phyloP scores from a whole-genome alignment of 2,888 invertebrate species.

The Coecobrya sp. region DNA sequence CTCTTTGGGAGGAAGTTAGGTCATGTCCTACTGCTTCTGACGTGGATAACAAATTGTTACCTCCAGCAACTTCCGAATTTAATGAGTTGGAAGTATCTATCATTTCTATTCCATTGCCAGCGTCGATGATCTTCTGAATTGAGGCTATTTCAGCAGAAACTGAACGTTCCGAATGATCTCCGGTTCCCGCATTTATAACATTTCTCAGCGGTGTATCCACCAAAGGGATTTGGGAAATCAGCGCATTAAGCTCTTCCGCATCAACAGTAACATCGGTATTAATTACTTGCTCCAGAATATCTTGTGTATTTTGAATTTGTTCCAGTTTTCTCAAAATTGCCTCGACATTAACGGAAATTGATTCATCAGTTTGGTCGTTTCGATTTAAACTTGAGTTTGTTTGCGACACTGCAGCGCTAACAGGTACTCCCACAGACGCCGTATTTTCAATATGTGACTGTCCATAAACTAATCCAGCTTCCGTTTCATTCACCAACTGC shows the following conservation, averaged over 20 bases:
- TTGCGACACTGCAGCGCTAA: too few relatives aligned
- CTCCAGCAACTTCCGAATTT: slow-evolving; percentile 58
- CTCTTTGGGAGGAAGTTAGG: background rate
- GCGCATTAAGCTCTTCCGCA: slow-evolving; percentile 30
- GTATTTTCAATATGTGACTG: too few relatives aligned
- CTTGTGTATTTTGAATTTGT: slow-evolving; percentile 75
- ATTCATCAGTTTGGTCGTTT: background rate
- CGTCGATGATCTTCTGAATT: slow-evolving; percentile 75
- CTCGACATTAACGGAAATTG: background rate
- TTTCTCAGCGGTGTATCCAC: background rate
- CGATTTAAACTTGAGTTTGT: too few relatives aligned
- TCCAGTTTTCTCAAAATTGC: slow-evolving; percentile 66
- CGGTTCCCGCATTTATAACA: background rate
- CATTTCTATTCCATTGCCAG: background rate
- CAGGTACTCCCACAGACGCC: too few relatives aligned
- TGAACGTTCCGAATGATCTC: slow-evolving; percentile 59
- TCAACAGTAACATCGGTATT: slow-evolving; percentile 45
- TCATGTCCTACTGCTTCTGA: background rate
- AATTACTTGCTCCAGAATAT: slow-evolving; percentile 70
- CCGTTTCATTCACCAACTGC: slow-evolving; percentile 49
- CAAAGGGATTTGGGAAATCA: slow-evolving; percentile 55
- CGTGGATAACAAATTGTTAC: slow-evolving; percentile 58
- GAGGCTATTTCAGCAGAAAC: slow-evolving; percentile 76
- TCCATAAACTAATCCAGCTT: slow-evolving; percentile 1
- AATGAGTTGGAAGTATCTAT: slow-evolving; percentile 45